Base-by-base conservation (phyloP, 2,888 invertebrate genomes). In the Neoitamus cyanurus region DNA sequence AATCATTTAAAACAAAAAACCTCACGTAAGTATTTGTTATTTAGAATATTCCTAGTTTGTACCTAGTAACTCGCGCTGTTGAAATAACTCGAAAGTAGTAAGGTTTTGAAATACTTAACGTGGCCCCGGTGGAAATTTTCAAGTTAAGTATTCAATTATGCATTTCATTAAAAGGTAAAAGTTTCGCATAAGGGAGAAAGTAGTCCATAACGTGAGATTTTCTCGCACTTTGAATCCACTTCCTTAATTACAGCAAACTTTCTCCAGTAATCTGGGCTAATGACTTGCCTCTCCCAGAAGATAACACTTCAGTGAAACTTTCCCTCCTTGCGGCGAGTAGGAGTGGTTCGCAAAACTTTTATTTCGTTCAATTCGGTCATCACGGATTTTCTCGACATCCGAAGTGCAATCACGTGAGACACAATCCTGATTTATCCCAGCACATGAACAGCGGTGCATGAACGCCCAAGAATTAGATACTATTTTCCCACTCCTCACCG, bases 351-450 rank as follows among this genome's bases (percentile, higher is more conserved):
- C 70, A 70, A 70, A 70, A 70, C 11, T 70, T 70, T 70, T 70
- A 70, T 70, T 70, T 70, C n/a, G n/a, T n/a, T n/a, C 70, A 70
- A 70, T 70, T 70, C 70, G 70, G 70, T 70, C 70, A 70, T 70
- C 70, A 31, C 30, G n/a, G 30, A 70, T 70, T n/a, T 28, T 70
- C 34, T 34, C 30, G 11, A 70, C 70, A 70, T 28, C 25, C 70
- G 1, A 31, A 31, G 70, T 34, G 30, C 70, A 70, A 34, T 70
- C 31, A 70, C 70, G 70, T 70, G 70, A 31, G 70, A 70, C 58
- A 58, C 58, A 58, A 58, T 31, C 25, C 31, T 70, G 70, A 70
- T 70, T 70, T 70, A 70, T 70, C 70, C 30, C 2, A 30, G 30
- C 5, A 28, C 69, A 25, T 69, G 69, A 70, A 70, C 5, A 70